Evolutionary conservation across 2,888 invertebrate species (phyloP).

Genomic region (Nemotelus nigrinus): DNA sequence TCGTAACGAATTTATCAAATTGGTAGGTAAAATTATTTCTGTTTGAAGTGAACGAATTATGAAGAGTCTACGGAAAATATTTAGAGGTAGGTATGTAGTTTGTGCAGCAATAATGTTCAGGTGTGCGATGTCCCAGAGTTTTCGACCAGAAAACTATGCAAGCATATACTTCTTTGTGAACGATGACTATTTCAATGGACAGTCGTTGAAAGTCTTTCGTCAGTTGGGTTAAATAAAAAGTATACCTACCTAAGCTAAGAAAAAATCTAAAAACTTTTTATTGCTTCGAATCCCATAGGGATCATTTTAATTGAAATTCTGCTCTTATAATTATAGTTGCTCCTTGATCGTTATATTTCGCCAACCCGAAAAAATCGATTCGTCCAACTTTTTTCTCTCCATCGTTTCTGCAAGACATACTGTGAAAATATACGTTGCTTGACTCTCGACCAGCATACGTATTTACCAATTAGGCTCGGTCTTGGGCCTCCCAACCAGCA

Average conservation of each 20-base stretch:
- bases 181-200: not conserved
- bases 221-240: too few species aligned
- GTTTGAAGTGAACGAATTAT: conserved; percentile 14
- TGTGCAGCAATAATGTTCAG: not conserved
- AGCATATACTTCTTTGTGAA: not conserved
- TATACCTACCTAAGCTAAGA: too few species aligned
- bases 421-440: not conserved
- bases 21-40: conserved; percentile 24
- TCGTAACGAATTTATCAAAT: conserved; percentile 29
- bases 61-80: not conserved
- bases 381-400: too few species aligned
- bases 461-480: conserved; percentile 41
- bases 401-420: not conserved
- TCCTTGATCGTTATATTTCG: not conserved
- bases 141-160: not conserved
- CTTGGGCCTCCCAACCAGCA: conserved; percentile 38
- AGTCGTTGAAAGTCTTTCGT: too few species aligned
- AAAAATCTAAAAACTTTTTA: too few species aligned
- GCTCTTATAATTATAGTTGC: not conserved
- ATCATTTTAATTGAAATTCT: too few species aligned
- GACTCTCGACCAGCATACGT: conserved; percentile 5
- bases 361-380: too few species aligned
- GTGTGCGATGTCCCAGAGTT: not conserved
- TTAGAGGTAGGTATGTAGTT: not conserved
- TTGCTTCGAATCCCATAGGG: too few species aligned